phyloP scores from a whole-genome alignment of 2,888 invertebrate genomes.

The Gastrophysa polygoni region DNA sequence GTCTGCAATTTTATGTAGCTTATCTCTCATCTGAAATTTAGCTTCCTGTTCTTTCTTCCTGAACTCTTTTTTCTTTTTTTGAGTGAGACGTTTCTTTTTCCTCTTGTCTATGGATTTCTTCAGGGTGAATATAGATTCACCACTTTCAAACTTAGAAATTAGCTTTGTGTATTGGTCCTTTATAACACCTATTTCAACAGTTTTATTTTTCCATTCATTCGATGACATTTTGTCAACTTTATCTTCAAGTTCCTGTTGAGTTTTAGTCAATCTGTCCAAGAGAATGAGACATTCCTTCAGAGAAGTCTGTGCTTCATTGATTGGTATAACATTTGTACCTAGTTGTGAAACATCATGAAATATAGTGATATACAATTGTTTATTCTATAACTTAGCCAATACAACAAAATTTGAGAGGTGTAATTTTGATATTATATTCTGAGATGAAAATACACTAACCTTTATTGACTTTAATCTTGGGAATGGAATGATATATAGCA shows the following conservation, averaged over 20 bases:
- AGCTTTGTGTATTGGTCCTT: conserved; percentile 59
- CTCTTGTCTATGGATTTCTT: conserved; percentile 59
- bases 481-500: conserved; percentile 42
- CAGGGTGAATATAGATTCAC: conserved; percentile 56
- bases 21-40: conserved; percentile 51
- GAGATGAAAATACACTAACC: conserved; percentile 18
- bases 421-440: not conserved
- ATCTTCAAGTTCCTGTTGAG: conserved; percentile 58
- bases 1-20: conserved; percentile 68
- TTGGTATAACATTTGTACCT: conserved; percentile 45
- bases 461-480: conserved; percentile 45
- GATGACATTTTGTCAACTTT: conserved; percentile 60
- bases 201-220: conserved; percentile 63
- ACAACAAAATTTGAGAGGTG: not conserved
- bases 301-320: conserved; percentile 53
- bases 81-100: conserved; percentile 58
- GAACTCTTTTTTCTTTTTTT: conserved; percentile 61
- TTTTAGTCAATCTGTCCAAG: conserved; percentile 53
- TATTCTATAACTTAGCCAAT: too few relatives aligned
- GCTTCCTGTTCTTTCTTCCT: conserved; percentile 55
- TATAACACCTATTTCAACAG: conserved; percentile 60
- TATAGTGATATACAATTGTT: not conserved
- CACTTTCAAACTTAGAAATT: conserved; percentile 56
- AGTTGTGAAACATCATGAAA: conserved; percentile 4
- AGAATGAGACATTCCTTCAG: conserved; percentile 49